Conservation (phyloP, 23 tunicate genomes). For the Halocynthia aurantium region DNA sequence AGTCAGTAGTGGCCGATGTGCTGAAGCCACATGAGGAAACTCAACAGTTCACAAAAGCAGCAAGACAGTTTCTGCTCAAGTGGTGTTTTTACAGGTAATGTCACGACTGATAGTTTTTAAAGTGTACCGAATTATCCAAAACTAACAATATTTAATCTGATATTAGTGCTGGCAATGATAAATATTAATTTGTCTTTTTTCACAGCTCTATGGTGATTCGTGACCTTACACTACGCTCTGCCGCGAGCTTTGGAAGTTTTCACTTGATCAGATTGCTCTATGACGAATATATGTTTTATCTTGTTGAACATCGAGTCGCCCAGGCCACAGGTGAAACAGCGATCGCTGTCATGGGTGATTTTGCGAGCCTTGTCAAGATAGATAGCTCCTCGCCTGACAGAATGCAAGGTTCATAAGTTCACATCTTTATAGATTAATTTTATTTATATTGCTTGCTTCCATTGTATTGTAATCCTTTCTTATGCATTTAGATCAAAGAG, state of each 20-base stretch:
- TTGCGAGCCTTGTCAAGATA: constrained; percentile 23
- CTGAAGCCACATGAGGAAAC: constrained; percentile 67
- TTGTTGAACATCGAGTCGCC: constrained; percentile 94
- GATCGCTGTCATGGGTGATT: constrained; percentile 89
- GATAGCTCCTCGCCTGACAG: neutral
- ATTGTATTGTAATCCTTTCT: too few species aligned
- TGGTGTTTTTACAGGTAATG: constrained; percentile 98
- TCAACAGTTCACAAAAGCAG: constrained; percentile 37
- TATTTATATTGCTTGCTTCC: too few species aligned
- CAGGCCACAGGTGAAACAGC: constrained; percentile 95
- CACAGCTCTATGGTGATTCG: constrained; percentile 96
- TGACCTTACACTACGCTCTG: constrained; percentile 93
- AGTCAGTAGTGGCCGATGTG: constrained; percentile 51
- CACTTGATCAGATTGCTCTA: constrained; percentile 91
- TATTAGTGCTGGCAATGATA: neutral
- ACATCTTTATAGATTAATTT: too few species aligned
- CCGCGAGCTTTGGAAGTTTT: constrained; percentile 97
- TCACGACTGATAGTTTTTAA: neutral
- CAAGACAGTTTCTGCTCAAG: constrained; percentile 89
- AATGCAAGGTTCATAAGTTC: too few species aligned
- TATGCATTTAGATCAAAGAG: too few species aligned
- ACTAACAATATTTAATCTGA: neutral
- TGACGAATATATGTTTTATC: constrained; percentile 95
- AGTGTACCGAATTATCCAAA: neutral
- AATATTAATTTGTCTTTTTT: neutral